Base-by-base conservation (phyloP, 2,797 vertebrate genomes). In the Coilia nasus region DNA sequence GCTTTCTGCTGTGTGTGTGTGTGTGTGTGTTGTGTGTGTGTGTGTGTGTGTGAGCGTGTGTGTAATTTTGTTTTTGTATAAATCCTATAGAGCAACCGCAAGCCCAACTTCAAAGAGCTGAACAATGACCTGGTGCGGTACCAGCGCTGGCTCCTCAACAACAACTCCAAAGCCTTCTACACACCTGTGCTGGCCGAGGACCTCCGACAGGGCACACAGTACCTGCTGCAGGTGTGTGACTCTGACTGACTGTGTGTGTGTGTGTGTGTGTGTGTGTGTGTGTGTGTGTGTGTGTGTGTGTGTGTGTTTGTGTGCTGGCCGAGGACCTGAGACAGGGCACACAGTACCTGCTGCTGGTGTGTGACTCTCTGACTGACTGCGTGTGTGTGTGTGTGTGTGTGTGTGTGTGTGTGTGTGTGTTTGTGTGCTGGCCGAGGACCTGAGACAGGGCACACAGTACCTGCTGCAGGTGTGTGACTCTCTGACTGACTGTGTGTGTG, bases 161-260 rank as follows among this genome's bases (percentile, higher is more conserved):
- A 97, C 54, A 97, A 97, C 93, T 97, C 96, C 92, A 99, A 99
- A 92, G 97, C 96, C 15, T 99, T 99, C 92, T 99, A 99, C 92
- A 96, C 97, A 0, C 96, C 97, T 0, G 98, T 99, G 28, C 97
- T 97, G 59, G 97, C 98, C 21, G 98, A 99, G 84, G 98, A 99
- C 90, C 93, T 99, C 87, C 95, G 97, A 46, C 97, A 97, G 91
- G 98, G 98, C 19, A 94, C 95, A 0, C 98, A 99, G 83, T 98
- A 97, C 87, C 93, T 99, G 91, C 97, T 99, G 90, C 98, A 99
- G 97, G 98, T 99, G 90, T 25, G 90, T 83, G 62, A 44, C n/a
- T n/a, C n/a, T n/a, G n/a, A n/a, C n/a, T n/a, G n/a, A n/a, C n/a
- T 82, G n/a, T 56, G 81, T 56, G 81, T 82, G 35, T 64, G 60